Evolutionary conservation across 2,888 invertebrate species (phyloP).

Genomic region (Steromphala cineraria): DNA sequence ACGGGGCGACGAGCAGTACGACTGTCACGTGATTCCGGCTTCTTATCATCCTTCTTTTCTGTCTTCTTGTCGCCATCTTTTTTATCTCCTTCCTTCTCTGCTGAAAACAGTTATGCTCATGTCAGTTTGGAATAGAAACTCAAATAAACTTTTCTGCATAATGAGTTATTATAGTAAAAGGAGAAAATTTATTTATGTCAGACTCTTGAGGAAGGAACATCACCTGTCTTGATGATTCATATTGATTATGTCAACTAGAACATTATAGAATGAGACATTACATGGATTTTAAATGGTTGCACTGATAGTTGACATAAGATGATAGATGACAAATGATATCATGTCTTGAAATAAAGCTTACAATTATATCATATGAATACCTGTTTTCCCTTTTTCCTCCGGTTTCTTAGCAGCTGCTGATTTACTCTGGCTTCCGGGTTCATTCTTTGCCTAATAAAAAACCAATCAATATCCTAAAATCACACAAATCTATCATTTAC

Average conservation of each 20-base stretch:
- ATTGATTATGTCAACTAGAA: too few species aligned
- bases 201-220: too few species aligned
- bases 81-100: slow-evolving; percentile 47
- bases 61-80: slow-evolving; percentile 56
- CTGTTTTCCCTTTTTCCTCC: slow-evolving; percentile 40
- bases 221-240: too few species aligned
- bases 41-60: slow-evolving; percentile 50
- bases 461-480: not conserved
- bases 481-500: too few species aligned
- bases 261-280: too few species aligned
- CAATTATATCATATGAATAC: not conserved
- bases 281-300: too few species aligned
- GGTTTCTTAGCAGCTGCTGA: slow-evolving; percentile 42
- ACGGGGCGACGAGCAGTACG: not conserved
- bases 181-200: too few species aligned
- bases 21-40: slow-evolving; percentile 23
- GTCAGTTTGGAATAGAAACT: too few species aligned
- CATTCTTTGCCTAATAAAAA: slow-evolving; percentile 61
- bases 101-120: slow-evolving; percentile 18
- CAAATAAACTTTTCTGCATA: not conserved
- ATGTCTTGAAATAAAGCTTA: too few species aligned
- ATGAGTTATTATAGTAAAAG: too few species aligned
- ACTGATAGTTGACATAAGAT: too few species aligned
- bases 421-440: slow-evolving; percentile 54
- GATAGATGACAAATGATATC: too few species aligned